Conservation (phyloP, 2,888 invertebrate genomes). For the Sacculina carcini region DNA sequence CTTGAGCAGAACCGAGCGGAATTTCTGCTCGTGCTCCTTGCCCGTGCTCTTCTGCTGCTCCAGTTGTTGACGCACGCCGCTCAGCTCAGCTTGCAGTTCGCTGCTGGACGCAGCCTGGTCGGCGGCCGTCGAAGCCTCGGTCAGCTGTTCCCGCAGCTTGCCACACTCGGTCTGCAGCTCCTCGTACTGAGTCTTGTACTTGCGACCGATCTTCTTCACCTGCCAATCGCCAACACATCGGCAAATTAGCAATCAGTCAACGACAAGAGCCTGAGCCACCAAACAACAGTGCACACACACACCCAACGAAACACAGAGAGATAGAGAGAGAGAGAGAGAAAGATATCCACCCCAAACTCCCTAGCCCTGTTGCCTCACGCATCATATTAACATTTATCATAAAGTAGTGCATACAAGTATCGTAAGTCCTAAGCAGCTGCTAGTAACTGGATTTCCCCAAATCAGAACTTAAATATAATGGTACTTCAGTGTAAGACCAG, state of each 20-base stretch:
- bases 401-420: too few species aligned
- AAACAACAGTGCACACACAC: constrained; percentile 21
- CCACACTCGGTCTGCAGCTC: constrained; percentile 22
- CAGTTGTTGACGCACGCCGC: neutral
- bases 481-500: too few species aligned
- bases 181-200: constrained; percentile 63
- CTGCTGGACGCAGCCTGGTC: neutral
- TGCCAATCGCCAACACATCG: constrained; percentile 12
- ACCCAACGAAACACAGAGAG: too few species aligned
- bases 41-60: neutral
- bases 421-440: too few species aligned
- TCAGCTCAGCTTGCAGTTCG: neutral
- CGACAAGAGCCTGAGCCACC: too few species aligned
- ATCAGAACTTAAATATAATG: too few species aligned
- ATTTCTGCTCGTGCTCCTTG: neutral
- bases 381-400: too few species aligned
- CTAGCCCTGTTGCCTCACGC: too few species aligned
- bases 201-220: constrained; percentile 59
- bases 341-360: too few species aligned
- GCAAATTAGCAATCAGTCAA: neutral
- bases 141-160: neutral
- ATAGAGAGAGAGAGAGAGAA: too few species aligned
- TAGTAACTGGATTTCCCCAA: too few species aligned
- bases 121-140: constrained; percentile 29
- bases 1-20: constrained; percentile 32